Evolutionary conservation across 30 jellyfish, hydroid and myxozoan species (phyloP).

Genomic region (Turritopsis dohrnii): DNA sequence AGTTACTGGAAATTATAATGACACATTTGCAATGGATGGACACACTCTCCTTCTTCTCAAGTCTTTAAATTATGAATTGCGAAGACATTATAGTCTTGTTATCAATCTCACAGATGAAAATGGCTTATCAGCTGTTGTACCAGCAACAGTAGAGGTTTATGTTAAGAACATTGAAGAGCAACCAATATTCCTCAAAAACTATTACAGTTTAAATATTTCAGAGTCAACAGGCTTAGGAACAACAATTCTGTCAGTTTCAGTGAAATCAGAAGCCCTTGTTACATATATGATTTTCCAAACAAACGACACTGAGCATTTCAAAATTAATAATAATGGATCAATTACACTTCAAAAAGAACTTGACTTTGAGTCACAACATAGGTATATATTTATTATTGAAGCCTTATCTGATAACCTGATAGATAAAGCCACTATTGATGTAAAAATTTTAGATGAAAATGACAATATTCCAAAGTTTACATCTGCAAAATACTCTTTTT

Average conservation of each 20-base stretch:
- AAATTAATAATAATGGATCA: background rate
- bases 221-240: background rate
- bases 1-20: constrained; percentile 10
- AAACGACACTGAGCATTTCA: background rate
- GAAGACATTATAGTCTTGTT: background rate
- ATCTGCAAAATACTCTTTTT: constrained; percentile 28
- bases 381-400: background rate
- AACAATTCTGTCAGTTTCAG: background rate
- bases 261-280: background rate
- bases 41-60: background rate
- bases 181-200: background rate
- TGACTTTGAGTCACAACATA: background rate
- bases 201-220: background rate
- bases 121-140: background rate
- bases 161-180: background rate
- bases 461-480: constrained; percentile 53
- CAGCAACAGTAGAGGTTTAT: background rate
- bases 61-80: constrained; percentile 1
- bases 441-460: constrained; percentile 46
- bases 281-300: background rate
- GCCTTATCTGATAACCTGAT: background rate
- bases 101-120: constrained; percentile 3
- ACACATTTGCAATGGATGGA: constrained; percentile 9
- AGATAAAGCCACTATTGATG: constrained; percentile 8
- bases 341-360: background rate